Conservation (phyloP, 2,888 invertebrate species). For the Iselma pallidipennis region DNA sequence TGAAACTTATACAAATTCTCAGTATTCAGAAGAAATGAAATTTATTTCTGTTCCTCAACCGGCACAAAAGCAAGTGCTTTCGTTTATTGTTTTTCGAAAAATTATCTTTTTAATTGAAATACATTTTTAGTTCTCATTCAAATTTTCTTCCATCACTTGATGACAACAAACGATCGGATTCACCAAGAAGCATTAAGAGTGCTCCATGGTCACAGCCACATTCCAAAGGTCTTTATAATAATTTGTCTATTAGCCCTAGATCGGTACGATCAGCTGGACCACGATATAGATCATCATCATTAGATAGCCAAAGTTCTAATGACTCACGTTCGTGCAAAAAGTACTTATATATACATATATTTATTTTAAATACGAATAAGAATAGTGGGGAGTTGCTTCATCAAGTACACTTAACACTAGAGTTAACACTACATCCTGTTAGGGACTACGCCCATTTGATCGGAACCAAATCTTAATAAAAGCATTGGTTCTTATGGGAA, state of each 20-base stretch:
- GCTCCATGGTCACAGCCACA: conserved; percentile 78
- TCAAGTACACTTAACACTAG: no score
- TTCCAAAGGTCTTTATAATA: conserved; percentile 70
- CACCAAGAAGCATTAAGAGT: conserved; percentile 81
- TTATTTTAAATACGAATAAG: no score
- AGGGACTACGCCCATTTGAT: no score
- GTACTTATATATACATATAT: conserved; percentile 50
- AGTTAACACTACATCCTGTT: no score
- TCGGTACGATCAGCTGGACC: conserved; percentile 75
- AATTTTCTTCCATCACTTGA: conserved; percentile 23
- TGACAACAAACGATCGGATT: conserved; percentile 60
- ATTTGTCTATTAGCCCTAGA: conserved; percentile 70
- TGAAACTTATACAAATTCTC: conserved; percentile 47
- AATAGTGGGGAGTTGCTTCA: no score
- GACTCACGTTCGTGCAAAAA: conserved; percentile 80
- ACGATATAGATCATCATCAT: conserved; percentile 75
- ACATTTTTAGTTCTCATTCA: conserved; percentile 20
- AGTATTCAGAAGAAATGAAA: conserved; percentile 56
- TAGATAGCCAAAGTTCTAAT: conserved; percentile 88
- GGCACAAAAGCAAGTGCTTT: conserved; percentile 49
- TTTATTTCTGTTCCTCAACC: conserved; percentile 63
- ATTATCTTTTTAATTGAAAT: not conserved
- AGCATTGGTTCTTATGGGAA: no score
- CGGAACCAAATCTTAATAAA: no score
- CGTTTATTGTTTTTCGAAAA: not conserved